phyloP scores from a whole-genome alignment of 2,888 invertebrate genomes.

The Drosophila flavopinicola region DNA sequence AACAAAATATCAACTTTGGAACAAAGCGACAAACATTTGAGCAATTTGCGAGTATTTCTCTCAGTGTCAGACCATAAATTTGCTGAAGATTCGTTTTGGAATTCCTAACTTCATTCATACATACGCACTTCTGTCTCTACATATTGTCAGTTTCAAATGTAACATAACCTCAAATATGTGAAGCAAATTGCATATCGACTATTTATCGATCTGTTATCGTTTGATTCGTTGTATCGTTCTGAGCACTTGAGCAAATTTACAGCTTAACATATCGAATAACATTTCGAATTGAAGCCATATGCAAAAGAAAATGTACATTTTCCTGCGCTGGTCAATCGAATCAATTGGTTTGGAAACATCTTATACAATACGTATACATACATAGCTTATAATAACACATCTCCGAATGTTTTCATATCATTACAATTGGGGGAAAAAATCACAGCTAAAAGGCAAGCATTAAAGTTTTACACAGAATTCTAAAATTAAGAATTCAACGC shows the following conservation, averaged over 20 bases:
- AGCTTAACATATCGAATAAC: slow-evolving; percentile 13
- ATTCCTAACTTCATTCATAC: neutral
- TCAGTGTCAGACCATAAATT: slow-evolving; percentile 38
- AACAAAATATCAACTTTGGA: slow-evolving; percentile 18
- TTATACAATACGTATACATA: slow-evolving; percentile 17
- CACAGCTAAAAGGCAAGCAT: slow-evolving; percentile 78
- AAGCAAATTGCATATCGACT: slow-evolving; percentile 1
- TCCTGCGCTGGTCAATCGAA: neutral
- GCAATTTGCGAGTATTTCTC: slow-evolving; percentile 37
- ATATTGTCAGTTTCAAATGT: slow-evolving; percentile 20
- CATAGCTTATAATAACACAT: slow-evolving; percentile 24
- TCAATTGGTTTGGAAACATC: slow-evolving; percentile 8
- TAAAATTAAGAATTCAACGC: slow-evolving; percentile 29
- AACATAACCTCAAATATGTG: slow-evolving; percentile 24
- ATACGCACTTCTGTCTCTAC: slow-evolving; percentile 4
- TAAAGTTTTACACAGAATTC: slow-evolving; percentile 42
- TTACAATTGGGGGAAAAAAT: slow-evolving; percentile 42
- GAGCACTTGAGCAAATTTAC: slow-evolving; percentile 51
- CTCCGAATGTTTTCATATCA: slow-evolving; percentile 6
- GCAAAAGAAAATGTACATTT: slow-evolving; percentile 3
- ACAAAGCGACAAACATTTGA: slow-evolving; percentile 24
- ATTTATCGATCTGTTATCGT: slow-evolving; percentile 9
- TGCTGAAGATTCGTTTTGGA: slow-evolving; percentile 27
- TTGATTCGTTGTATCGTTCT: slow-evolving; percentile 31
- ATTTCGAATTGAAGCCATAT: slow-evolving; percentile 3